These are phyloP conservation scores for Drosophila cracens DNA, from an alignment of 2,888 invertebrate species.

Conservation along the genomic window DNA sequence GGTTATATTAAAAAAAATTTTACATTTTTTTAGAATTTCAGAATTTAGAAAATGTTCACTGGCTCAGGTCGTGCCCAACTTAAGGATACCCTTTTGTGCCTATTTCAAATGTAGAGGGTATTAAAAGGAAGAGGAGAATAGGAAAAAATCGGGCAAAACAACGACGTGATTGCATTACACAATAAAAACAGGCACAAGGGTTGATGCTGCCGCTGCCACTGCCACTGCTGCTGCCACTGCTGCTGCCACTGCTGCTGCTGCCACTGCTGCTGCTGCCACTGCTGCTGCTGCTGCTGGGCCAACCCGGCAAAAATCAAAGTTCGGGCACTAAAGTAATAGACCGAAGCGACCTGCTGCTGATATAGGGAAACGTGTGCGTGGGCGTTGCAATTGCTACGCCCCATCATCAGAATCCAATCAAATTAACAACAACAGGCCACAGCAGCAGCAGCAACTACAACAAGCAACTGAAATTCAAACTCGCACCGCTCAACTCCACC, in stretches of 20 bases:
- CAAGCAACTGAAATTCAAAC: conserved; percentile 57
- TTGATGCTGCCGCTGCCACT: conserved; percentile 25
- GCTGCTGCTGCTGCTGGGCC: background rate
- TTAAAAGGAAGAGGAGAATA: conserved; percentile 1
- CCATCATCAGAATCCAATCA: conserved; percentile 84
- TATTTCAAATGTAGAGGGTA: conserved; percentile 1
- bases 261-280: background rate
- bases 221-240: too few species aligned
- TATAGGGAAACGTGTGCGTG: conserved; percentile 78
- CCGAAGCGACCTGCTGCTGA: conserved; percentile 44
- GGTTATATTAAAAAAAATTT: background rate
- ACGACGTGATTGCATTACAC: conserved; percentile 83
- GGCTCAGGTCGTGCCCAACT: background rate
- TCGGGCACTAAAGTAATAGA: conserved; percentile 75
- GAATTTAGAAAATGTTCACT: background rate
- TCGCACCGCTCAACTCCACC: conserved; percentile 21
- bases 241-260: conserved; percentile 12
- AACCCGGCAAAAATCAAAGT: conserved; percentile 72
- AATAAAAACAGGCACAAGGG: conserved; percentile 78
- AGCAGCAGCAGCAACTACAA: conserved; percentile 31
- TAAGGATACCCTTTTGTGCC: background rate
- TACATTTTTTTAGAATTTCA: background rate
- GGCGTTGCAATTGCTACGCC: conserved; percentile 81
- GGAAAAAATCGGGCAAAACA: conserved; percentile 67
- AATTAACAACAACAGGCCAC: conserved; percentile 83